Evolutionary conservation across 2,113 vertebrate species (phyloP), one percentile per base, ranked within the genome.

Genomic region (Varanus salvator): DNA sequence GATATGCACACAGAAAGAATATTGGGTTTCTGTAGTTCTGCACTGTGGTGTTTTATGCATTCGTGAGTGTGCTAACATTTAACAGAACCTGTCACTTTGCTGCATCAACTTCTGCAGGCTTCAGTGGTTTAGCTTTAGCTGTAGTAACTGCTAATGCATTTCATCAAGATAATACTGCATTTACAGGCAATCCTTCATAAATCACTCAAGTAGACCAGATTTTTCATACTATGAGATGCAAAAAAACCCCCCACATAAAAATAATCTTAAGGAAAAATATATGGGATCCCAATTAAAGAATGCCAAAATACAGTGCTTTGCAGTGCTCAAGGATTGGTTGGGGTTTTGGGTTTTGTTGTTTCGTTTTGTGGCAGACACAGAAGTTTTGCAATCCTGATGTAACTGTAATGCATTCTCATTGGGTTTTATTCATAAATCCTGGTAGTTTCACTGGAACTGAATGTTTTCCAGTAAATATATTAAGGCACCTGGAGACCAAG

Each of bases 391-490:
- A 87, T 92, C 71, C 54, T 86, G n/a, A 66, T 8, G 71, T 52
- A 89, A 86, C 8, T 83, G 25, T 91, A 88, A 85, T 60, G 60
- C 54, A 75, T 44, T 86, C 71, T 92, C 85, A 84, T 90, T 89
- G 91, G 83, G 66, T 48, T 85, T 89, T 89, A 75, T 85, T 80
- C 92, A 89, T 52, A 84, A 81, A 80, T 86, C 72, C 75, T 92
- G 90, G 87, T 52, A 76, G 31, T 75, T 75, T 69, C 48, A 87
- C 5, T 86, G 88, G 91, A 77, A 90, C 17, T 38, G 29, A 69
- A 80, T 38, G 85, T 84, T 93, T 92, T 90, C 86, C 92, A 94
- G 87, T 91, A 89, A 12, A 44, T 91, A 89, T 15, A 44, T 57
- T 76, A 83, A 11, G 5, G 25, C 7, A 15, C 2, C 44, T 68